These are phyloP conservation scores for Sebastes itinus DNA, from an alignment of 2,797 vertebrate species.

Conservation along the genomic window DNA sequence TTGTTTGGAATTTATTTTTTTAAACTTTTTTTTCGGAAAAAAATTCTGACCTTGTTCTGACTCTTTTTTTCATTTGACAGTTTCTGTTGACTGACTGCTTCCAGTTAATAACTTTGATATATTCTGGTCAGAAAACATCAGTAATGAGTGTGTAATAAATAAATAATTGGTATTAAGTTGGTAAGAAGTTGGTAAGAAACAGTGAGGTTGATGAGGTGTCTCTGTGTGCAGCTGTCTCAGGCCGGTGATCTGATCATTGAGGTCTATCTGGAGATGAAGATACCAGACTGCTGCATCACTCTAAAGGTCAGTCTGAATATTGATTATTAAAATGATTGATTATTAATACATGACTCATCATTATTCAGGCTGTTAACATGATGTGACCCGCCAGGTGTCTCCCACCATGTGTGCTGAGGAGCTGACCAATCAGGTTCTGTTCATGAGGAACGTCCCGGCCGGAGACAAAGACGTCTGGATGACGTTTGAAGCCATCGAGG, in stretches of 20 bases:
- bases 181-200: no score
- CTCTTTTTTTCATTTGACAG: background rate
- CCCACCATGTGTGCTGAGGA: slow-evolving; percentile 94
- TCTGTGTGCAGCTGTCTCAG: slow-evolving; percentile 88
- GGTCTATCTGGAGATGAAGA: slow-evolving; percentile 93
- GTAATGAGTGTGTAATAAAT: background rate
- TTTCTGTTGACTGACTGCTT: background rate
- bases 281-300: slow-evolving; percentile 93
- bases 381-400: slow-evolving; percentile 86
- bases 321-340: background rate
- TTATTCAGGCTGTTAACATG: background rate
- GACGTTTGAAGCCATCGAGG: slow-evolving; percentile 93
- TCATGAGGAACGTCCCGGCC: slow-evolving; percentile 89
- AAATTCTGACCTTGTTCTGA: no score
- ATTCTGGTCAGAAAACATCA: background rate
- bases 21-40: no score
- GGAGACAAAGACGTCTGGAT: slow-evolving; percentile 92
- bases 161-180: background rate
- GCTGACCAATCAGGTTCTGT: slow-evolving; percentile 95
- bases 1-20: no score
- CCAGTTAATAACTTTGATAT: background rate
- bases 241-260: slow-evolving; percentile 97
- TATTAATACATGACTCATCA: background rate
- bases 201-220: background rate
- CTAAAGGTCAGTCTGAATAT: slow-evolving; percentile 84